Evolutionary conservation across 1,140 invertebrate genomes (phyloP).

Genomic region (Drosophila virilis): DNA sequence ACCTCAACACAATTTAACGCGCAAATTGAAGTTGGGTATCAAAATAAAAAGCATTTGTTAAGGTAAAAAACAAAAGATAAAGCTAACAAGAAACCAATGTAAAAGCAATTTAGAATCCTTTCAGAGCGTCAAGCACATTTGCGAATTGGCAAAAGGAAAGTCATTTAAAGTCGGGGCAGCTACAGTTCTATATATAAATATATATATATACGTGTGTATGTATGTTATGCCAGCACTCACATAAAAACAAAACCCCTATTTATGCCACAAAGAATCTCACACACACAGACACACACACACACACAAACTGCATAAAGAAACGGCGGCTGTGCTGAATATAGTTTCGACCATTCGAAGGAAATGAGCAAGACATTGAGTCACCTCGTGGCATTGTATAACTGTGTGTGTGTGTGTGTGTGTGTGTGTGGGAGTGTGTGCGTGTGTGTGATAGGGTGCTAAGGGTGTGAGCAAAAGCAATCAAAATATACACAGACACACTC

Average conservation of each 20-base stretch:
- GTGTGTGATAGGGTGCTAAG: constrained; percentile 34
- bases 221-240: constrained; percentile 12
- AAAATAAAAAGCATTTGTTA: neutral
- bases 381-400: constrained; percentile 30
- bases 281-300: constrained; percentile 17
- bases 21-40: constrained; percentile 1
- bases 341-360: constrained; percentile 68
- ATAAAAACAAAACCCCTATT: constrained; percentile 25
- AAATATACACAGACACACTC: constrained; percentile 52
- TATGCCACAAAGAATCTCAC: constrained; percentile 36
- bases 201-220: constrained; percentile 2
- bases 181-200: neutral
- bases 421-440: constrained; percentile 7
- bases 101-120: constrained; percentile 35
- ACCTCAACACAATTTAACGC: neutral
- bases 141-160: constrained; percentile 47
- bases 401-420: constrained; percentile 19
- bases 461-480: constrained; percentile 71
- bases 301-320: constrained; percentile 44
- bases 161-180: constrained; percentile 36
- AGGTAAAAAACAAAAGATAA: constrained; percentile 6
- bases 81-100: constrained; percentile 4
- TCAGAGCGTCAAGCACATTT: constrained; percentile 25
- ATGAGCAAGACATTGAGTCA: constrained; percentile 82
- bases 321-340: constrained; percentile 47